Evolutionary conservation across 2,113 vertebrate genomes (phyloP), one percentile per base, ranked within the genome.

Genomic region (Poicephalus meyeri): DNA sequence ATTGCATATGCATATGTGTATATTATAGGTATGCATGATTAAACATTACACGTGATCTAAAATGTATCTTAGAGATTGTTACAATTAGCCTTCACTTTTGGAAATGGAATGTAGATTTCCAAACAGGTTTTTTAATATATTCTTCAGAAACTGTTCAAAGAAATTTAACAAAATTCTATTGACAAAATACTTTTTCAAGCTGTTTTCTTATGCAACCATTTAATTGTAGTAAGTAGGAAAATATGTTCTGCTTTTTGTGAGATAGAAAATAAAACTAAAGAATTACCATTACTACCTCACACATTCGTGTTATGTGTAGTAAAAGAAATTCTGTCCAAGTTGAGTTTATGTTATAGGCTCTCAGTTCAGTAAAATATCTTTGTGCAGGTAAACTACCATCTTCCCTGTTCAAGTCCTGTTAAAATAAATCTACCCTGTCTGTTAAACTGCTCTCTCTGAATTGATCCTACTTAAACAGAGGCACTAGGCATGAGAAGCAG

Each of bases 1-100:
- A 42, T 17, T 3, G 0, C 8, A n/a, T 10, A 16, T 17, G 3
- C 5, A 4, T 41, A 24, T 37, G 7, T n/a, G 31, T 60, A 29
- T 21, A 42, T 8, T 44, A 44, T 28, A 18, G 8, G 5, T 28
- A 16, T 16, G 17, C 13, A 39, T 46, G 60, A n/a, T 21, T 76
- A 68, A 65, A n/a, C 1, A 0, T 44, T 88, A 6, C 2, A 47
- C 13, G 12, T n/a, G 21, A 15, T 69, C 3, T 85, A 70, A 92
- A 73, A 73, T 55, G 18, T 2, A 18, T 74, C 41, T 88, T 53
- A 21, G 47, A 73, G 4, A 35, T 60, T 65, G 4, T 20, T 56
- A 18, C 7, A 18, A 17, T 55, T 65, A 61, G 2, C 7, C 13
- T 80, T 65, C 5, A 1, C 5, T 56, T 82, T 74, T 88, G 21